A percentile compares a stretch with the other conserved stretches of the same genome.
Conservation (phyloP, 2,888 invertebrate species). For the Rhaphigaster nebulosa region DNA sequence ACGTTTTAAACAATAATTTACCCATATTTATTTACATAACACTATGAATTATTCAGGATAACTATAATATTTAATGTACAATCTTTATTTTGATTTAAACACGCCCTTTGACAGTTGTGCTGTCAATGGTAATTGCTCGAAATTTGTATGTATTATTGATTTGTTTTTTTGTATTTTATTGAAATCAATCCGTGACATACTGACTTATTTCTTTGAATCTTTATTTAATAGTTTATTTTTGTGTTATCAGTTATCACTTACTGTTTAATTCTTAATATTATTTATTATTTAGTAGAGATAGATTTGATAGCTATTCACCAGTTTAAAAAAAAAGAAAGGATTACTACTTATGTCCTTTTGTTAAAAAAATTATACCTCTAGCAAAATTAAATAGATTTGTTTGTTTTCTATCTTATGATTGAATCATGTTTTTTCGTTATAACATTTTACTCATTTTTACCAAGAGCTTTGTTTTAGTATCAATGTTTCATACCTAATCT, state of each 20-base stretch:
- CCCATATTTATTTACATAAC: neutral
- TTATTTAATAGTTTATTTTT: neutral
- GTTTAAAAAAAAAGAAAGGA: neutral
- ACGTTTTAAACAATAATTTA: neutral
- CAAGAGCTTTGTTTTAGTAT: neutral
- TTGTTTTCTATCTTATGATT: neutral
- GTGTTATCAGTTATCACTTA: neutral
- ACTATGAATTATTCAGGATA: neutral
- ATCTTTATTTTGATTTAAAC: neutral
- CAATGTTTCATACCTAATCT: neutral
- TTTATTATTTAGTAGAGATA: neutral
- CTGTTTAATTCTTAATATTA: neutral
- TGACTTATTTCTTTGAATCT: neutral
- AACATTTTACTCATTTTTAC: neutral
- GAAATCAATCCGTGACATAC: neutral
- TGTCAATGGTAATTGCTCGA: neutral
- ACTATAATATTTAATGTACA: neutral
- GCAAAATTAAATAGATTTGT: neutral
- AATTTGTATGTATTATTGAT: neutral
- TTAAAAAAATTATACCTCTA: neutral
- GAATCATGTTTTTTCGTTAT: neutral
- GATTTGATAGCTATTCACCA: neutral
- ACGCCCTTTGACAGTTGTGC: neutral
- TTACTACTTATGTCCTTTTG: neutral
- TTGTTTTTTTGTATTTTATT: neutral